Conservation (phyloP, 92 coral and sea anemone genomes). For the Siderastrea radians region DNA sequence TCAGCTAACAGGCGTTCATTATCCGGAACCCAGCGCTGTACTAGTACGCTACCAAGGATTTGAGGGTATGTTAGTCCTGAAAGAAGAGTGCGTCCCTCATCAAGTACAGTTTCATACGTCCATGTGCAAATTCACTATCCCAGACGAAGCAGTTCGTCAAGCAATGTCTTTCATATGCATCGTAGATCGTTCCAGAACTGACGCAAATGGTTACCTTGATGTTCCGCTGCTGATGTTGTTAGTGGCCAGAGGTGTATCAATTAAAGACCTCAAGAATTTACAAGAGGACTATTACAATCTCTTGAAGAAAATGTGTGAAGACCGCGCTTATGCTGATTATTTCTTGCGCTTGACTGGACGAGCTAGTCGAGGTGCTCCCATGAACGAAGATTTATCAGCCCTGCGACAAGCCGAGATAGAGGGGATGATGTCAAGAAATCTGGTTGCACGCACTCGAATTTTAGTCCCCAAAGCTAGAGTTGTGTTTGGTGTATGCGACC, state of each 20-base stretch:
- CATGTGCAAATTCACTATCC: slow-evolving; percentile 47
- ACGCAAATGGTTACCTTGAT: slow-evolving; percentile 63
- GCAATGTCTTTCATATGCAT: slow-evolving; percentile 33
- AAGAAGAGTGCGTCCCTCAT: background rate
- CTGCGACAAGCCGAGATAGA: slow-evolving; percentile 34
- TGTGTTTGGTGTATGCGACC: slow-evolving; percentile 80
- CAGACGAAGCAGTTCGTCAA: background rate
- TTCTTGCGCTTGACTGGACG: slow-evolving; percentile 57
- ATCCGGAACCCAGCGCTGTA: slow-evolving; percentile 68
- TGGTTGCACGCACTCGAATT: slow-evolving; percentile 21
- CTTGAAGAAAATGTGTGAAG: slow-evolving; percentile 44
- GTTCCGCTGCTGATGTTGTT: slow-evolving; percentile 48
- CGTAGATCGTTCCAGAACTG: slow-evolving; percentile 73
- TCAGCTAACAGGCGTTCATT: background rate
- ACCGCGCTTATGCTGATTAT: slow-evolving; percentile 58
- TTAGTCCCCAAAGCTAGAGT: slow-evolving; percentile 75
- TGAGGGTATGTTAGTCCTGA: slow-evolving; percentile 57
- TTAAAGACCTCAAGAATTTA: slow-evolving; percentile 48
- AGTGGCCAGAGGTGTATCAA: slow-evolving; percentile 59
- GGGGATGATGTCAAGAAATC: slow-evolving; percentile 1
- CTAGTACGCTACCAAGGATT: slow-evolving; percentile 73
- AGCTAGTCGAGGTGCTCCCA: background rate
- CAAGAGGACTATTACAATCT: slow-evolving; percentile 59
- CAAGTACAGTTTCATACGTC: slow-evolving; percentile 19
- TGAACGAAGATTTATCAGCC: background rate